Evolutionary conservation across 2,797 vertebrate species (phyloP), one percentile per base, ranked within the genome.

Genomic region (Setipinna tenuifilis): DNA sequence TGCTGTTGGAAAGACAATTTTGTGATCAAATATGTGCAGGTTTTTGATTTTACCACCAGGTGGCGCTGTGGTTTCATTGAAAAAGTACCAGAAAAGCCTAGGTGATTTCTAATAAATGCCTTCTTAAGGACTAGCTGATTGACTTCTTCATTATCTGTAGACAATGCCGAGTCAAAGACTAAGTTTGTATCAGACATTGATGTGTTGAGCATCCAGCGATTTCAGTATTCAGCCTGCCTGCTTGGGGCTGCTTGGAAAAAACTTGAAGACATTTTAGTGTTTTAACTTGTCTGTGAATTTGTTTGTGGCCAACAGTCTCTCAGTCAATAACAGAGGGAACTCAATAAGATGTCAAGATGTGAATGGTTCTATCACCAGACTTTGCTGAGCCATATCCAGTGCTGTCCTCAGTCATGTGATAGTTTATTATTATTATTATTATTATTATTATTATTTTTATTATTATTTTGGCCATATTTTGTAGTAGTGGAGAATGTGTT

Each of bases 291-390:
- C 28, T 35, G 62, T 68, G 62, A 35, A 75, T 75, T 75, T 35
- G 68, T 75, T 75, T 19, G 68, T 75, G 68, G 68, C 68, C 28
- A 75, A 75, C 68, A 75, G 68, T 41, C 68, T 75, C 68, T 17
- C 16, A 75, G 31, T 75, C 12, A 75, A 35, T 75, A 75, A 75
- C 11, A 28, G 68, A 31, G 68, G 35, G 68, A 75, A 35, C 68
- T 75, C 68, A 35, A 75, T 75, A 75, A 31, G 68, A 75, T 75
- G 68, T 75, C 68, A 75, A 35, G 68, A 75, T 35, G 68, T 75
- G 68, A 75, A 75, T 75, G 68, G 14, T 75, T 35, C 31, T 35
- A 28, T 75, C 28, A 75, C 68, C 28, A 35, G 68, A 35, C 68
- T 35, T 35, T 19, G 68, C 68, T 75, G 68, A 75, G 68, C 68